Percentiles rank a stretch among this genome's conserved stretches.
phyloP scores from a whole-genome alignment of 1,140 invertebrate genomes.

The Psilanteris sp. region DNA sequence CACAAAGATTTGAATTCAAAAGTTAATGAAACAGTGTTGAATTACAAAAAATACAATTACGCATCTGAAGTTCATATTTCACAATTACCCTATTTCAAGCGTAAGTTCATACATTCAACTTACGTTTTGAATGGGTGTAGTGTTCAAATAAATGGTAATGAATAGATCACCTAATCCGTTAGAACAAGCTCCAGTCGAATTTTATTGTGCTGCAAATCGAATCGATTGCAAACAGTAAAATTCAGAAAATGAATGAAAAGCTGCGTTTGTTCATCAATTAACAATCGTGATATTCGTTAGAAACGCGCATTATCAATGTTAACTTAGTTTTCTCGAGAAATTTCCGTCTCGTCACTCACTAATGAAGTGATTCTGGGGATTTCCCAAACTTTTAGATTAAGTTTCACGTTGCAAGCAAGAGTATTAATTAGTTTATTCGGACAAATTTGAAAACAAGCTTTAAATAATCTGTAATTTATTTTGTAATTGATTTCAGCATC shows the following conservation, averaged over 20 bases:
- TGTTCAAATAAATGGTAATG: slow-evolving; percentile 55
- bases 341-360: slow-evolving; percentile 1
- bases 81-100: slow-evolving; percentile 44
- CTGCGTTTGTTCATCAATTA: slow-evolving; percentile 31
- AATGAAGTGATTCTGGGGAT: slow-evolving; percentile 27
- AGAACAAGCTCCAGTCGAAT: slow-evolving; percentile 27
- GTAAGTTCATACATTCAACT: slow-evolving; percentile 33
- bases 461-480: too few relatives aligned
- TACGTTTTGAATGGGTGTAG: slow-evolving; percentile 10
- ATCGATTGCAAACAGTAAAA: slow-evolving; percentile 38
- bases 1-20: not conserved
- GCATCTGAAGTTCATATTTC: slow-evolving; percentile 15
- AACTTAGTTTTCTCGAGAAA: slow-evolving; percentile 18
- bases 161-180: slow-evolving; percentile 48
- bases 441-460: too few relatives aligned
- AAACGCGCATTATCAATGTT: slow-evolving; percentile 25
- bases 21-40: slow-evolving; percentile 18
- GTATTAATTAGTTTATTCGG: too few relatives aligned
- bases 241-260: slow-evolving; percentile 25
- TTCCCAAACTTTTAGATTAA: too few relatives aligned
- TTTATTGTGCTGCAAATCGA: slow-evolving; percentile 23
- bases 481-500: too few relatives aligned
- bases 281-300: slow-evolving; percentile 45
- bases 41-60: slow-evolving; percentile 10
- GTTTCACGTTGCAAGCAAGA: too few relatives aligned